A percentile compares a stretch with the other conserved stretches of the same genome.
These are phyloP conservation scores for Amphiprion percula DNA, from an alignment of 2,113 vertebrate species.

Conservation along the genomic window DNA sequence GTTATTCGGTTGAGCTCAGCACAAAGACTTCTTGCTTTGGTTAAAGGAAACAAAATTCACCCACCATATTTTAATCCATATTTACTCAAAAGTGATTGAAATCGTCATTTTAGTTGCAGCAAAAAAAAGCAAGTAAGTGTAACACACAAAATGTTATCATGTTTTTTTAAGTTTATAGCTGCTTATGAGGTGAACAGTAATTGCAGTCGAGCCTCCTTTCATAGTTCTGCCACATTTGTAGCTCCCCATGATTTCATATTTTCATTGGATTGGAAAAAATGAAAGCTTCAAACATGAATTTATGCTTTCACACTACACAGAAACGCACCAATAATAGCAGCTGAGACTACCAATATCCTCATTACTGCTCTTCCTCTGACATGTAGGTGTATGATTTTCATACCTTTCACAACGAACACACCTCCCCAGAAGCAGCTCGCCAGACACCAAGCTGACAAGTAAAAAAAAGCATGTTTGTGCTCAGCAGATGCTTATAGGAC, in stretches of 20 bases:
- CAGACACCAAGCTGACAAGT: conserved; percentile 17
- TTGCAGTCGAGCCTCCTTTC: not conserved
- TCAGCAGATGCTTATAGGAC: conserved; percentile 19
- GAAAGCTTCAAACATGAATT: not conserved
- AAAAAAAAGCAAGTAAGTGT: not conserved
- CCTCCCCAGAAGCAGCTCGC: conserved; percentile 12
- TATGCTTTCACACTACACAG: not conserved
- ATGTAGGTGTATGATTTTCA: conserved; percentile 27
- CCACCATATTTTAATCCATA: no score
- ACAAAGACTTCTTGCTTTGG: no score
- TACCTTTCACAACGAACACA: conserved; percentile 13
- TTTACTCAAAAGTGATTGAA: no score
- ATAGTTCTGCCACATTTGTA: no score
- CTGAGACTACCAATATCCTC: conserved; percentile 6
- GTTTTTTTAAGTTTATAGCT: not conserved
- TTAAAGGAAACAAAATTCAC: no score
- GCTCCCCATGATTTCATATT: not conserved
- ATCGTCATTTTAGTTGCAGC: no score
- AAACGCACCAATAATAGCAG: not conserved
- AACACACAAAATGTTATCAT: not conserved
- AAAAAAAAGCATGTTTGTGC: conserved; percentile 28
- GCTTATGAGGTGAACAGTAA: not conserved
- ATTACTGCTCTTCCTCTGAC: conserved; percentile 15
- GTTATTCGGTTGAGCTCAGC: no score
- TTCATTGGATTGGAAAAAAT: not conserved